Evolutionary conservation across 2,888 invertebrate genomes (phyloP).

Genomic region (Phengaris alcon): DNA sequence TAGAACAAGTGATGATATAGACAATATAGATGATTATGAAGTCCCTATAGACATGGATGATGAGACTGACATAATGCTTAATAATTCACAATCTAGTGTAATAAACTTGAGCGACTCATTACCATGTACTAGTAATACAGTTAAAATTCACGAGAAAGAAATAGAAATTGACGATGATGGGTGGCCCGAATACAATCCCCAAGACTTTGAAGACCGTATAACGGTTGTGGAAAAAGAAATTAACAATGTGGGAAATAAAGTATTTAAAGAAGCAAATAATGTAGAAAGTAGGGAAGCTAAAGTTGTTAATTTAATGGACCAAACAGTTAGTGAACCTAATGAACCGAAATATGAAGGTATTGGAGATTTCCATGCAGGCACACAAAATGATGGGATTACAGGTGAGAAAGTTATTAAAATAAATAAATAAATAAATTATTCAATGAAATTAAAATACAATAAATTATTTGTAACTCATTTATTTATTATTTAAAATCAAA

Average conservation of each 20-base stretch:
- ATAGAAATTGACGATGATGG: constrained; percentile 75
- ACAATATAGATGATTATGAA: constrained; percentile 48
- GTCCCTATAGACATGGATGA: constrained; percentile 57
- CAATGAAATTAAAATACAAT: not conserved
- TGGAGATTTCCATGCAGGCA: constrained; percentile 80
- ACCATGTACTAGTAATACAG: constrained; percentile 47
- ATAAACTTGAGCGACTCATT: constrained; percentile 56
- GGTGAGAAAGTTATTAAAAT: constrained; percentile 48
- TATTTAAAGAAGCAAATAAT: constrained; percentile 28
- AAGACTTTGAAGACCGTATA: constrained; percentile 66
- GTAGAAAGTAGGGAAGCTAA: constrained; percentile 30
- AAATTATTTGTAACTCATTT: no score
- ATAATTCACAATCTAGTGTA: constrained; percentile 43
- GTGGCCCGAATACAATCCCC: constrained; percentile 75
- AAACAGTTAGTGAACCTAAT: constrained; percentile 43
- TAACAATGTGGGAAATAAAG: constrained; percentile 1
- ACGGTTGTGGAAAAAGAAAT: constrained; percentile 37
- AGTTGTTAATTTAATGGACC: constrained; percentile 55
- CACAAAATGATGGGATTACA: constrained; percentile 84
- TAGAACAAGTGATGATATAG: constrained; percentile 37
- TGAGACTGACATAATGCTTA: constrained; percentile 48
- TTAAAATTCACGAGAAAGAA: constrained; percentile 48
- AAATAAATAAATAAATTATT: not conserved
- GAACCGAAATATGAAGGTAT: constrained; percentile 63
- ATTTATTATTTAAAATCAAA: no score